These are phyloP conservation scores for Eulacestoma nigropectus DNA, from an alignment of 2,113 vertebrate genomes.

Conservation along the genomic window DNA sequence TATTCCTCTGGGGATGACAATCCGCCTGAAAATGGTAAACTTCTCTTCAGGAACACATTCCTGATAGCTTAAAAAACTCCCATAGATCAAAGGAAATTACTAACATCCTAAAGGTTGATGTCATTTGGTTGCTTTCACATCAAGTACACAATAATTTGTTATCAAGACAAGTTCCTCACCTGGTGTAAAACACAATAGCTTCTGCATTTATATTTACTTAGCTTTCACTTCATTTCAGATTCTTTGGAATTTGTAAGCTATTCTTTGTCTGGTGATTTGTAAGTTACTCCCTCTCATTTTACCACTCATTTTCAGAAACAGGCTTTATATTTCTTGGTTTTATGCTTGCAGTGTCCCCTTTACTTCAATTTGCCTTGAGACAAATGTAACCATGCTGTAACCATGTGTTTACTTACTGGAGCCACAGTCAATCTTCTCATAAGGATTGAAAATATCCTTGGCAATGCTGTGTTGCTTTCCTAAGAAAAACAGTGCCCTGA, in stretches of 20 bases:
- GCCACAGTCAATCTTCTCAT: neutral
- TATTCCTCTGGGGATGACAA: neutral
- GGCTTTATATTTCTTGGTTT: neutral
- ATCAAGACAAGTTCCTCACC: neutral
- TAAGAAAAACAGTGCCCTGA: neutral
- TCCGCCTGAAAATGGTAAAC: neutral
- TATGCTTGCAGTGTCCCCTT: neutral
- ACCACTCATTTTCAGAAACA: neutral
- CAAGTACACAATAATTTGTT: neutral
- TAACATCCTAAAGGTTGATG: neutral
- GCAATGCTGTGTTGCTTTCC: neutral
- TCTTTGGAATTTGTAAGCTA: neutral
- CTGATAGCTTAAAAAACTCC: neutral
- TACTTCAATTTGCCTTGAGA: neutral
- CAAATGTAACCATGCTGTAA: neutral
- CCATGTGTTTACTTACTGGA: neutral
- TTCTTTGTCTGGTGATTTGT: neutral
- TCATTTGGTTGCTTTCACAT: neutral
- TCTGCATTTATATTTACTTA: neutral
- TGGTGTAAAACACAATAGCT: neutral
- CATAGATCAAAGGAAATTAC: neutral
- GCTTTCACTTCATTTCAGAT: neutral
- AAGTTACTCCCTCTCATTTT: neutral
- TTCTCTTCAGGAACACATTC: neutral
- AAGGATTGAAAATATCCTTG: neutral